These are phyloP conservation scores for Xenotilapia caudafasciata DNA, from an alignment of 2,113 vertebrate species.

Conservation along the genomic window DNA sequence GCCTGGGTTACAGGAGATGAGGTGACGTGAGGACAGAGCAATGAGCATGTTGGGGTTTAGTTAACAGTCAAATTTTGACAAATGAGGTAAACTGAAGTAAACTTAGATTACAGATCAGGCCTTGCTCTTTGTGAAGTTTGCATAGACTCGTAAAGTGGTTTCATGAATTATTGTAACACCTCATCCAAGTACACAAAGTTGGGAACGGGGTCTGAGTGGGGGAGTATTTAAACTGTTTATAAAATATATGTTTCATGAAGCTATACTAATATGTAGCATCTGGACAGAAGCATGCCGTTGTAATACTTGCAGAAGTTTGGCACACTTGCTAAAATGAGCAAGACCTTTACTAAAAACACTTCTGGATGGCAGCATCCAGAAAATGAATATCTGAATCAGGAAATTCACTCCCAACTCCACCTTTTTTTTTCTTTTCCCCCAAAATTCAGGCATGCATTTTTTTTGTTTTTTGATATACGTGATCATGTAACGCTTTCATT, in stretches of 20 bases:
- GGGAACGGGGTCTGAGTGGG: background rate
- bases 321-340: background rate
- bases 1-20: constrained; percentile 70
- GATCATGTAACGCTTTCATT: background rate
- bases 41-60: constrained; percentile 14
- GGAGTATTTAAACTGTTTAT: background rate
- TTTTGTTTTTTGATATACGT: background rate
- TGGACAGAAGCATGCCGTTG: background rate
- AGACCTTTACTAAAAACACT: background rate
- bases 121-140: background rate
- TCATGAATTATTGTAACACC: background rate
- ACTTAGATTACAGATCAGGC: background rate
- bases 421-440: background rate
- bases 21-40: constrained; percentile 38
- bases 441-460: background rate
- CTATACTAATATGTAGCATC: background rate
- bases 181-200: background rate
- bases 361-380: background rate
- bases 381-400: background rate
- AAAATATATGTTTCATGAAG: background rate
- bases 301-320: background rate
- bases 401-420: background rate
- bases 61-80: background rate
- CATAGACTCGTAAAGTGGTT: background rate
- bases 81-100: constrained; percentile 8